A percentile compares a stretch with the other conserved stretches of the same genome.
Conservation (phyloP, 2,113 vertebrate genomes). For the Corythoichthys haematopterus region DNA sequence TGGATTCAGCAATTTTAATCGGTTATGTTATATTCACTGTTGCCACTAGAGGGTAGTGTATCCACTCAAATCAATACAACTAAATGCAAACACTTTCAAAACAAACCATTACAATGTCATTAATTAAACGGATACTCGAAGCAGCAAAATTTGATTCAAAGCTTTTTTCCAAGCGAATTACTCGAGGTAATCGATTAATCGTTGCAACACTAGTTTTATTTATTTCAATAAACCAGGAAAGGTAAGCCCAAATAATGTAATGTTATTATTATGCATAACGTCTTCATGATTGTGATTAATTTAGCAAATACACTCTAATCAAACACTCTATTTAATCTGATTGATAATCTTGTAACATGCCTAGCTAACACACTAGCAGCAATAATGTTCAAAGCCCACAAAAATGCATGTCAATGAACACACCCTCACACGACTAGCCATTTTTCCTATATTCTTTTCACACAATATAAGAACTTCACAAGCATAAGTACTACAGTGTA, state of each 20-base stretch:
- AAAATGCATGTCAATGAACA: neutral
- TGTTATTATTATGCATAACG: neutral
- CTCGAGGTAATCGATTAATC: no score
- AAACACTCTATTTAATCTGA: neutral
- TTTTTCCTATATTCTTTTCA: neutral
- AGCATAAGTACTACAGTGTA: neutral
- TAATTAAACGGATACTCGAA: no score
- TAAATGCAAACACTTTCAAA: no score
- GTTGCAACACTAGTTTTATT: neutral
- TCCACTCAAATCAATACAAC: no score
- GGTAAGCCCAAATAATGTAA: neutral
- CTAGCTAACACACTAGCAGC: neutral
- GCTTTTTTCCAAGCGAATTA: no score
- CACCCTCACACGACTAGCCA: neutral
- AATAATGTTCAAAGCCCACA: slow-evolving; percentile 1
- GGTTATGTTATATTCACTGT: no score
- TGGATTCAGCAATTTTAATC: no score
- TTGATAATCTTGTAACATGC: neutral
- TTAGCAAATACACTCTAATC: neutral
- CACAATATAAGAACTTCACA: neutral
- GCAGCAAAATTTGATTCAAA: no score
- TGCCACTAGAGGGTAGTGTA: no score
- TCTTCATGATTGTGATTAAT: neutral
- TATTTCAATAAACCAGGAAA: neutral
- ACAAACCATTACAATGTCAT: no score